A percentile compares a stretch with the other conserved stretches of the same genome.
phyloP scores from a whole-genome alignment of 2,797 vertebrate species.

The Cynodonichthys magdalenae region DNA sequence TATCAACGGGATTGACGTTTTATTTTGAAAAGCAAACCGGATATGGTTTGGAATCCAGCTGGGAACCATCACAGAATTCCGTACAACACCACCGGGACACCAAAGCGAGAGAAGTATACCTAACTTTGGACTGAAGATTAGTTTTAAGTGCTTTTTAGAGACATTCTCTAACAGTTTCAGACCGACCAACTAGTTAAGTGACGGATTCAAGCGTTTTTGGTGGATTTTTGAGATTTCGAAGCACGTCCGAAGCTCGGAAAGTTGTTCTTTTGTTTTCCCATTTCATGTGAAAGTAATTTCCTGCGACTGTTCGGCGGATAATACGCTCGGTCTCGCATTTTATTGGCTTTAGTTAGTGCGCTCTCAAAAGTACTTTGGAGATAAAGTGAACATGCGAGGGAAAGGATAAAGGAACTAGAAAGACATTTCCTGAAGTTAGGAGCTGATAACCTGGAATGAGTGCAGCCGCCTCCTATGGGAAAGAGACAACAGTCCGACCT shows the following conservation, averaged over 20 bases:
- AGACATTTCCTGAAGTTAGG: conserved; percentile 52
- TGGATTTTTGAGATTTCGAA: background rate
- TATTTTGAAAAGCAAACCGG: conserved; percentile 55
- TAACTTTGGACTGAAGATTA: conserved; percentile 51
- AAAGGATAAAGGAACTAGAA: conserved; percentile 1
- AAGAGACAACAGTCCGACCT: conserved; percentile 40
- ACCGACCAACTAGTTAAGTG: background rate
- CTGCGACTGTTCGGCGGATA: conserved; percentile 41
- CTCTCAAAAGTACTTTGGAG: conserved; percentile 2
- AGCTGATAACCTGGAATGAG: conserved; percentile 50
- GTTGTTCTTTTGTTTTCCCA: conserved; percentile 16
- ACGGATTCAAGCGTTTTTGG: accelerated
- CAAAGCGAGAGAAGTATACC: conserved; percentile 43
- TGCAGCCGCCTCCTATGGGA: conserved; percentile 55
- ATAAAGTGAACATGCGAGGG: conserved; percentile 14
- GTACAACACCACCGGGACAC: conserved; percentile 40
- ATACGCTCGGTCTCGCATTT: conserved; percentile 17
- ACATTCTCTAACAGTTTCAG: conserved; percentile 2
- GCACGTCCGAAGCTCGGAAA: background rate
- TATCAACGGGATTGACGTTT: conserved; percentile 8
- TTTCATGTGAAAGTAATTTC: conserved; percentile 40
- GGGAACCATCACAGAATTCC: conserved; percentile 7
- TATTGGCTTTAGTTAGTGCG: background rate
- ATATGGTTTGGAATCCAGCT: background rate
- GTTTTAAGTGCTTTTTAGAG: conserved; percentile 40